Base-by-base conservation (phyloP, 2,888 invertebrate species). In the Acronicta aceris region DNA sequence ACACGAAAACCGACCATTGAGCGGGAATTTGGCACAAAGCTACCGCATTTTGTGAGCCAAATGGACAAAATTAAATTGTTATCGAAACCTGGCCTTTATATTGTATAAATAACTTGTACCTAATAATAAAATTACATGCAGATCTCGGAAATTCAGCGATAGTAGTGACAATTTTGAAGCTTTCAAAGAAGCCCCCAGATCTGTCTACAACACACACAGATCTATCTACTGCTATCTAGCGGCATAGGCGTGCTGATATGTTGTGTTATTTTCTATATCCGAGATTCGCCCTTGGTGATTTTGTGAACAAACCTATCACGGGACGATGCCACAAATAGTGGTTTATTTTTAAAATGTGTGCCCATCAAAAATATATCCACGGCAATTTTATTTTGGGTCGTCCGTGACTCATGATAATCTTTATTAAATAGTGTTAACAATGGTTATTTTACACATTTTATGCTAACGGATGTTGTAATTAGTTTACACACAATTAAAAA, bases 11-110 rank as follows among this genome's bases (percentile, higher is more conserved):
- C 21, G 27, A 51, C 17, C 36, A 60, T 49, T 60, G 27, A 49
- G 58, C 52, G 12, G n/a, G 13, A 54, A 66, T 64, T 75, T 75
- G 74, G 74, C 74, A 75, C 69, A 47, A 42, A 58, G 46, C 46
- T 13, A 45, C n/a, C 42, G 46, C 21, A 45, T 41, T 57, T 46
- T 57, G 42, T 49, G 60, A 68, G 65, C 59, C 57, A 65, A 72
- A 62, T 57, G 60, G 61, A 72, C 55, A 9, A 49, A 72, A 75
- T 64, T 59, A 62, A 64, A 55, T 64, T 61, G 56, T 57, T 74
- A 68, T 65, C 41, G 49, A 21, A 52, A 74, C 54, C 54, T 41
- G 63, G 72, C 72, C 63, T 64, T 59, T 59, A 57, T 9, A 59
- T 0, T 33, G 48, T 59, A 65, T 65, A 75, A 74, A 74, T 74